Conservation (phyloP, 2,113 vertebrate genomes). For the Tyto alba region DNA sequence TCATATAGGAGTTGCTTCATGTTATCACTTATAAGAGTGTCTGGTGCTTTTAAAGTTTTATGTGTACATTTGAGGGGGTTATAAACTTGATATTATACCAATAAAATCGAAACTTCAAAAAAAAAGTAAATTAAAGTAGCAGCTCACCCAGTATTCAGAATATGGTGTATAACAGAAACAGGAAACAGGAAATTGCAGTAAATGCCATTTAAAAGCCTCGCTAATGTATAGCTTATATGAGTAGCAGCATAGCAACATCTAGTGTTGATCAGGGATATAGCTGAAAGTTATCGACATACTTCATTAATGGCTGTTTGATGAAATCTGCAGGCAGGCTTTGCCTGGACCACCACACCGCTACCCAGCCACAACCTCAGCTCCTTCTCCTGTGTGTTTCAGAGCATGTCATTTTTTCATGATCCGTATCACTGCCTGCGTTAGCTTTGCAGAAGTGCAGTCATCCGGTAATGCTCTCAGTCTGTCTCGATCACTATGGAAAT, state of each 20-base stretch:
- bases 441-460: background rate
- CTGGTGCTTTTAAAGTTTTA: background rate
- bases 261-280: conserved; percentile 65
- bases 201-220: background rate
- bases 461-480: background rate
- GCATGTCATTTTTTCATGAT: background rate
- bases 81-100: background rate
- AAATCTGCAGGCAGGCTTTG: background rate
- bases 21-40: background rate
- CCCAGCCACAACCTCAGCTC: background rate
- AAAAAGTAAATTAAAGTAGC: background rate
- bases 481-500: background rate
- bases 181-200: conserved; percentile 4
- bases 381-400: background rate
- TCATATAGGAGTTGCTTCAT: conserved; percentile 20
- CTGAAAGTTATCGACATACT: background rate
- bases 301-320: background rate
- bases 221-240: conserved; percentile 50
- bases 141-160: background rate
- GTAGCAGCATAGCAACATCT: conserved; percentile 74
- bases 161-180: background rate
- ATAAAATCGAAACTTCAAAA: background rate
- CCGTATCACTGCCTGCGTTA: accelerated
- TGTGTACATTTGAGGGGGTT: background rate
- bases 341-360: background rate